Evolutionary conservation across 2,888 invertebrate species (phyloP), one percentile per base, ranked within the genome.

Genomic region (Notocelia uddmanniana): DNA sequence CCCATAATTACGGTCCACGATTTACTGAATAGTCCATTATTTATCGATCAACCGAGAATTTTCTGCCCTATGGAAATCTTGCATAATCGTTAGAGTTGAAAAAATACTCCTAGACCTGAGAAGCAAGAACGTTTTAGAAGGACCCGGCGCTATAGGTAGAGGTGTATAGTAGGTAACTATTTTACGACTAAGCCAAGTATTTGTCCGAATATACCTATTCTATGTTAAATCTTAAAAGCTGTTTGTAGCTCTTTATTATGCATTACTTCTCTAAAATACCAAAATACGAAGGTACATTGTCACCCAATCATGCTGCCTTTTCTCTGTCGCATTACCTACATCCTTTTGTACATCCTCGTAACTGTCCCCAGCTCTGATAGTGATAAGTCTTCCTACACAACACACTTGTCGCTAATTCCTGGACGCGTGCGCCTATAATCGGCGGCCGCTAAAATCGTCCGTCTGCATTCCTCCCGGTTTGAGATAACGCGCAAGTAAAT

Each of bases 381-480:
- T 41, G 8, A 37, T 58, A 15, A n/a, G 11, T 41, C 21, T 45
- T 37, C 21, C 9, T 31, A 18, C 62, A 18, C 18, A 21, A 62
- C 23, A 26, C 48, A 31, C 19, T 26, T 62, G 48, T 60, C 63
- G 63, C 50, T 52, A 63, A 63, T 63, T 50, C 63, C 63, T 19
- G 19, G 48, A 21, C 37, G 26, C 60, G 31, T 31, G 31, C 45
- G 69, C 69, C 62, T 69, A 69, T 69, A 69, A 55, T 45, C 54
- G 62, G 69, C 54, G 15, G 21, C 34, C 31, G 69, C 69, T 68
- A 68, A 60, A 68, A 55, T 18, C 31, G 69, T 45, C 54, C 62
- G 62, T 62, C 62, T 69, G 62, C 69, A 34, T 69, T 69, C 54
- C 68, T 19, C 37, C 26, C 55, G 69, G 21, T 55, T 69, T 69